phyloP scores from a whole-genome alignment of 2,797 vertebrate species.

The Oreonectes daqikongensis region DNA sequence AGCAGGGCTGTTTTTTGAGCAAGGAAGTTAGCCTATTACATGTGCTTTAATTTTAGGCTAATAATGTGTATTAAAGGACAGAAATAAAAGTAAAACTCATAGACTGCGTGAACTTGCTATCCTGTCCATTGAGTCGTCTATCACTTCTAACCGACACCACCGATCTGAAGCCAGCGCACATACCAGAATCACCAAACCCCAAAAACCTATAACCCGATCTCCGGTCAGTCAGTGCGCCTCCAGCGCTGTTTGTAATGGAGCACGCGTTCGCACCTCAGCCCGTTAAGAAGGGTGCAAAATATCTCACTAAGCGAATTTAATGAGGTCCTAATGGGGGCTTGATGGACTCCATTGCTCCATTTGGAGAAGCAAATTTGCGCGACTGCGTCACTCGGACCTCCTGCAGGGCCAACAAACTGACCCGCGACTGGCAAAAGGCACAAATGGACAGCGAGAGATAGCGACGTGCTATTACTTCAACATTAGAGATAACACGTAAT shows the following conservation, averaged over 20 bases:
- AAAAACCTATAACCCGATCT: slow-evolving; percentile 6
- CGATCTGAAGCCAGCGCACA: slow-evolving; percentile 32
- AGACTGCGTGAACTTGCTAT: neutral
- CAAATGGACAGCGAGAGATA: slow-evolving; percentile 65
- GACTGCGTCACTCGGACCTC: slow-evolving; percentile 48
- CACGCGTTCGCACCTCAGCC: slow-evolving; percentile 58
- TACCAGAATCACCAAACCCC: neutral
- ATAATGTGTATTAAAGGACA: no score
- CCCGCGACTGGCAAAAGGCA: slow-evolving; percentile 62
- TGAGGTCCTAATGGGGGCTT: slow-evolving; percentile 63
- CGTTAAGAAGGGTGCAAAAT: slow-evolving; percentile 65
- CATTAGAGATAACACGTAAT: slow-evolving; percentile 18
- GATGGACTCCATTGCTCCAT: slow-evolving; percentile 60
- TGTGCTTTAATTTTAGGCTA: no score
- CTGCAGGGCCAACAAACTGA: slow-evolving; percentile 63
- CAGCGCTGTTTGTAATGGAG: slow-evolving; percentile 27
- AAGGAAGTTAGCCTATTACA: no score
- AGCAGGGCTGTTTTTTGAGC: no score
- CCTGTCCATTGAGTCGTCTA: neutral
- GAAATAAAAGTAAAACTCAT: no score
- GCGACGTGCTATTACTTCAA: slow-evolving; percentile 4
- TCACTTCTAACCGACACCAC: neutral
- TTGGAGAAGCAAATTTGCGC: slow-evolving; percentile 56
- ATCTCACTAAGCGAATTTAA: slow-evolving; percentile 61
- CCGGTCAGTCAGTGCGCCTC: slow-evolving; percentile 27